Evolutionary conservation across 2,797 vertebrate genomes (phyloP).

Genomic region (Sandelia bainsii): DNA sequence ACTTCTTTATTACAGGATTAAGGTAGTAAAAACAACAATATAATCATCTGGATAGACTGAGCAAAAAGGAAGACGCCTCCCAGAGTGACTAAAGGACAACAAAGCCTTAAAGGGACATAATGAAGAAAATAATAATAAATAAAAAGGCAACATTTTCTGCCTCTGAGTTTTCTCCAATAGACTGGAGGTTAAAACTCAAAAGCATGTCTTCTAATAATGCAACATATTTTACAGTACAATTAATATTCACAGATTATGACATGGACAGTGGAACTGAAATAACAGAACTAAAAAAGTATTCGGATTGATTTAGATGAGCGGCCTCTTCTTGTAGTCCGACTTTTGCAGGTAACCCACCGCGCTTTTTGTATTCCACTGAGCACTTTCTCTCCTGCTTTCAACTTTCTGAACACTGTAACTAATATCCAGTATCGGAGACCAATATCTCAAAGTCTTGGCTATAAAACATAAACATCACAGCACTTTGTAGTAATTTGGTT

Average conservation of each 20-base stretch:
- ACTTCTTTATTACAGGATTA: constrained; percentile 1
- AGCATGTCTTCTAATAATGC: not conserved
- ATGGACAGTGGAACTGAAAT: not conserved
- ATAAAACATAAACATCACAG: not conserved
- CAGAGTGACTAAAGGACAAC: not conserved
- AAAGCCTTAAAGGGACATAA: too few species aligned
- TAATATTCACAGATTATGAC: too few species aligned
- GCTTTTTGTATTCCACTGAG: too few species aligned
- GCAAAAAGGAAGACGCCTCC: not conserved
- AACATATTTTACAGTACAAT: too few species aligned
- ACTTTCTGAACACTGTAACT: not conserved
- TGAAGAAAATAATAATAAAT: too few species aligned
- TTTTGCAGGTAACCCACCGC: not conserved
- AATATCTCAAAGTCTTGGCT: not conserved
- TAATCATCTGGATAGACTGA: not conserved
- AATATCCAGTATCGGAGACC: too few species aligned
- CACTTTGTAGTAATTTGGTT: not conserved
- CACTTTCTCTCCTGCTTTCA: not conserved
- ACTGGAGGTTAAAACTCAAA: not conserved
- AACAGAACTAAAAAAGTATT: not conserved
- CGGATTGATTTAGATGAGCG: not conserved
- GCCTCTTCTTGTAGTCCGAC: not conserved
- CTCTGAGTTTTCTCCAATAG: too few species aligned
- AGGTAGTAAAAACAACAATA: not conserved
- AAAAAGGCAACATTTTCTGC: too few species aligned